Evolutionary conservation across 2,888 invertebrate genomes (phyloP).

Genomic region (Oligia strigilis): DNA sequence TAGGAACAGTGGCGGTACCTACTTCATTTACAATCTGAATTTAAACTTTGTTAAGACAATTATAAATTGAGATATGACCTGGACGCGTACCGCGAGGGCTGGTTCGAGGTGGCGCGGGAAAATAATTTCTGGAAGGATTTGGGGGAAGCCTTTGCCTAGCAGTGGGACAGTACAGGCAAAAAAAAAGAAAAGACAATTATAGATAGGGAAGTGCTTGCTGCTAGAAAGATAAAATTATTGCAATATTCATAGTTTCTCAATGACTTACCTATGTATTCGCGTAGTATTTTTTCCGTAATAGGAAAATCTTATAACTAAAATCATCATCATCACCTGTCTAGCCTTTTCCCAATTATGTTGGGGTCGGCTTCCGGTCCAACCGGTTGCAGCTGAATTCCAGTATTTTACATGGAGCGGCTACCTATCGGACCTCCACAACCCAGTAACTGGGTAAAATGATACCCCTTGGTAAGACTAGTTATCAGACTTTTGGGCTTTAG

Average conservation of each 20-base stretch:
- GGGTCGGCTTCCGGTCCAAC: no score
- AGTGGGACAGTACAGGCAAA: no score
- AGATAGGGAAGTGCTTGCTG: no score
- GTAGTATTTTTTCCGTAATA: background rate
- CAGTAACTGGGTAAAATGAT: background rate
- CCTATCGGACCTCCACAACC: background rate
- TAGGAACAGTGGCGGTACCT: conserved; percentile 17
- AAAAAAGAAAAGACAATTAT: no score
- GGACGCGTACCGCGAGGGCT: no score
- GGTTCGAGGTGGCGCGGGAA: no score
- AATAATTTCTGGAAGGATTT: no score
- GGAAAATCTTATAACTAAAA: background rate
- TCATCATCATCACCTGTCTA: background rate
- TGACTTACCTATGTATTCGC: background rate
- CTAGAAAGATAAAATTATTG: background rate
- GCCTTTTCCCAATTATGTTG: no score
- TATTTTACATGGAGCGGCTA: no score
- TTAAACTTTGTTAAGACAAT: conserved; percentile 12
- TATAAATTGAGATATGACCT: background rate
- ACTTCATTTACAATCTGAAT: conserved; percentile 19
- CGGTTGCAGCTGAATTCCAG: no score
- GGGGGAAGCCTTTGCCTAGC: no score
- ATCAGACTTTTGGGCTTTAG: background rate
- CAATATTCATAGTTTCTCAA: background rate
- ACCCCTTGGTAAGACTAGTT: background rate